A percentile compares a stretch with the other conserved stretches of the same genome.
phyloP scores from a whole-genome alignment of 1,140 invertebrate species.

The Leptoteleia sp. region DNA sequence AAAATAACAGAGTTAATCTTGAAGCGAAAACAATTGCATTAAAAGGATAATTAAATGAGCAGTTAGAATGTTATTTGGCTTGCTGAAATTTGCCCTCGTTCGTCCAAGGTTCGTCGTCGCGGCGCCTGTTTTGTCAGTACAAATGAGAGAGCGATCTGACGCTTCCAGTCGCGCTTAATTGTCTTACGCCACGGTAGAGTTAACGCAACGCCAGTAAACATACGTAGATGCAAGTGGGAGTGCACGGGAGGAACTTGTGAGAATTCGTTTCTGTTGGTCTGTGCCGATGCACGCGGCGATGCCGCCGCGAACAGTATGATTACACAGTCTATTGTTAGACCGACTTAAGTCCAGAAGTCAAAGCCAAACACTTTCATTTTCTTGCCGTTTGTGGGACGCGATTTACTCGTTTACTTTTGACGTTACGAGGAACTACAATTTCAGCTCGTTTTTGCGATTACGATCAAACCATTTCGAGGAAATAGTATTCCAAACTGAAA shows the following conservation, averaged over 20 bases:
- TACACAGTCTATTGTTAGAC: slow-evolving; percentile 71
- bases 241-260: slow-evolving; percentile 25
- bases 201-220: slow-evolving; percentile 61
- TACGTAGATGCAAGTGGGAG: slow-evolving; percentile 46
- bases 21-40: no score
- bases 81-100: slow-evolving; percentile 31
- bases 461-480: slow-evolving; percentile 4
- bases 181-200: slow-evolving; percentile 60
- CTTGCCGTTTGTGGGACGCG: slow-evolving; percentile 69
- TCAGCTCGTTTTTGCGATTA: slow-evolving; percentile 10
- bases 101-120: slow-evolving; percentile 21
- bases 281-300: slow-evolving; percentile 31
- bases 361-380: slow-evolving; percentile 70
- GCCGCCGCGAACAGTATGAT: slow-evolving; percentile 39
- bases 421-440: slow-evolving; percentile 20
- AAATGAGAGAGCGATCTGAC: slow-evolving; percentile 59
- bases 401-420: slow-evolving; percentile 44
- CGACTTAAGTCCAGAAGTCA: slow-evolving; percentile 61
- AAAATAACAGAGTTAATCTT: no score
- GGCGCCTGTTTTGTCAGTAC: slow-evolving; percentile 54
- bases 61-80: slow-evolving; percentile 38
- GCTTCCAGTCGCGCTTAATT: slow-evolving; percentile 54
- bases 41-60: slow-evolving; percentile 36
- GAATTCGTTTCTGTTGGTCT: slow-evolving; percentile 56
- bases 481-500: background rate